Percentiles rank a stretch among this genome's conserved stretches.
Conservation (phyloP, 2,888 invertebrate species). For the Oligia latruncula region DNA sequence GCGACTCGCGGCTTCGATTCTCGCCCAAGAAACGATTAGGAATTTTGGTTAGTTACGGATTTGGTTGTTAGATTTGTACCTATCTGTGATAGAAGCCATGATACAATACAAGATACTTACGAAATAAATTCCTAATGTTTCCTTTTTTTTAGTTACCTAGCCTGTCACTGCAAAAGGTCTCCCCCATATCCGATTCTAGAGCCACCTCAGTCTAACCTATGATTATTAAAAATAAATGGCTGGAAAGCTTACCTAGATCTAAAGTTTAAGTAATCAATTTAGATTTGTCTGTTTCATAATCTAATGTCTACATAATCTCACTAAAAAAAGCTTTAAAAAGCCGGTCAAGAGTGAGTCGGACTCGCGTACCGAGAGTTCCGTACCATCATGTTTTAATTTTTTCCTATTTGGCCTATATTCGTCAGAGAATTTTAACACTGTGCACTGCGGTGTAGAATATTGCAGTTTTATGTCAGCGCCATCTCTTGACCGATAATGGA, state of each 20-base stretch:
- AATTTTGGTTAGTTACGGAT: neutral
- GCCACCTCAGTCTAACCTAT: neutral
- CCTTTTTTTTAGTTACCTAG: neutral
- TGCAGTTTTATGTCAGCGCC: too few species aligned
- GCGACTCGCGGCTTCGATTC: neutral
- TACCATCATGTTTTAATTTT: too few species aligned
- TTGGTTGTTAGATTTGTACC: neutral
- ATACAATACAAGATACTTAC: too few species aligned
- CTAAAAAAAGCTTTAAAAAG: neutral
- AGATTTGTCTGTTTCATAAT: conserved; percentile 8
- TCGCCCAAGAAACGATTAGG: neutral
- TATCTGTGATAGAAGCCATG: neutral
- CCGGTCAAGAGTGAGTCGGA: too few species aligned
- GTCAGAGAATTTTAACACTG: too few species aligned
- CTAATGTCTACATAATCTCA: neutral
- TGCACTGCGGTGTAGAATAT: too few species aligned
- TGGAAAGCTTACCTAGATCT: neutral
- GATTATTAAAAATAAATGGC: neutral
- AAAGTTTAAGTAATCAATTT: conserved; percentile 20
- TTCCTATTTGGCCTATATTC: too few species aligned
- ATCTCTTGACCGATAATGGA: too few species aligned
- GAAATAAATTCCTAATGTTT: too few species aligned
- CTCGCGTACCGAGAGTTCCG: too few species aligned
- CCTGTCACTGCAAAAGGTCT: neutral
- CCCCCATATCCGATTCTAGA: neutral